Conservation (phyloP, 2,113 vertebrate genomes). For the Paramisgurnus dabryanus region DNA sequence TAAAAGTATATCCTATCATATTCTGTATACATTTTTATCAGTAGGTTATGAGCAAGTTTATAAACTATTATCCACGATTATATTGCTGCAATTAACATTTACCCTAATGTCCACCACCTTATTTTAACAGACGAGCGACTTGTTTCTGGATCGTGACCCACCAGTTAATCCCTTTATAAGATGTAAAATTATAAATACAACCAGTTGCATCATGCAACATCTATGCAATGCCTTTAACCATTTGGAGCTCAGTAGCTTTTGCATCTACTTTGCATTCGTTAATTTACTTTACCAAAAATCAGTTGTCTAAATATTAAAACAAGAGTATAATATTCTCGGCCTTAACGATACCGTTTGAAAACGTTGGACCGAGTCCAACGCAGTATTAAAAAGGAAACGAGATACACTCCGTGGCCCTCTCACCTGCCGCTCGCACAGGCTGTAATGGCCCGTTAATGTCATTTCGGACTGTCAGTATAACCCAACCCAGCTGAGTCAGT, state of each 20-base stretch:
- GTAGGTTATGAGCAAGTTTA: no score
- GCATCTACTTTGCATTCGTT: constrained; percentile 3
- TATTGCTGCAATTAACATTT: no score
- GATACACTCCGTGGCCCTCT: constrained; percentile 61
- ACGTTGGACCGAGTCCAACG: constrained; percentile 48
- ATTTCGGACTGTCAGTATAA: constrained; percentile 67
- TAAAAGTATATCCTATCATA: no score
- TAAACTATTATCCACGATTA: no score
- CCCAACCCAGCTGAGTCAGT: constrained; percentile 56
- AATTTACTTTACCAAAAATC: constrained; percentile 39
- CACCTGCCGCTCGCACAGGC: constrained; percentile 54
- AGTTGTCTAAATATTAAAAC: constrained; percentile 49
- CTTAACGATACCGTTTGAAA: constrained; percentile 32
- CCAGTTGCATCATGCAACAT: background rate
- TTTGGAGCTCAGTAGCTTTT: constrained; percentile 5
- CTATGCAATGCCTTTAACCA: background rate
- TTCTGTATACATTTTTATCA: no score
- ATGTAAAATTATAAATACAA: background rate
- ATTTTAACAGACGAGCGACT: no score
- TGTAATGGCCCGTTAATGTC: constrained; percentile 67
- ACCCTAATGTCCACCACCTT: no score
- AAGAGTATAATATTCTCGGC: constrained; percentile 37
- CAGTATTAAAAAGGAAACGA: constrained; percentile 71
- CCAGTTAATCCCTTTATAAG: no score
- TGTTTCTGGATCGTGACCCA: no score